Conservation (phyloP, 2,113 vertebrate genomes). For the Puffinus mauretanicus region DNA sequence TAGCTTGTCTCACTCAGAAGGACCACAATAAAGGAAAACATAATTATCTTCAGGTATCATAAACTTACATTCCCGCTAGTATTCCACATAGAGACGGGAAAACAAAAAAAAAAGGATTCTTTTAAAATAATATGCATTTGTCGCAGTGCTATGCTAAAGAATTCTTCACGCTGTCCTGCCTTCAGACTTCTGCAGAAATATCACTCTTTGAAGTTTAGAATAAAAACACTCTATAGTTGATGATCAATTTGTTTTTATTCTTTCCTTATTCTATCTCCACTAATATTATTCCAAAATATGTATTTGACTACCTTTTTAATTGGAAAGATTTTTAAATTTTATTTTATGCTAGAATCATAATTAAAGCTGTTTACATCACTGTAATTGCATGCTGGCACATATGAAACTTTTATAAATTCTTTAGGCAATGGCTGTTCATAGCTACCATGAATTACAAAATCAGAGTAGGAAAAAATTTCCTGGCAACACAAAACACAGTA, state of each 20-base stretch:
- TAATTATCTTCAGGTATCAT: neutral
- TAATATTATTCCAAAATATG: neutral
- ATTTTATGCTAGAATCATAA: neutral
- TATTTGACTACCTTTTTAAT: neutral
- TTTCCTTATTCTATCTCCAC: neutral
- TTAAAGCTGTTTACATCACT: neutral
- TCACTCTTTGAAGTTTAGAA: neutral
- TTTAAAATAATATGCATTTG: slow-evolving; percentile 33
- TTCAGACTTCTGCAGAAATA: neutral
- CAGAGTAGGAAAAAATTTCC: neutral
- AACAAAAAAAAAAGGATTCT: neutral
- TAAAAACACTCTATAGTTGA: neutral
- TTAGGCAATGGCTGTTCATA: neutral
- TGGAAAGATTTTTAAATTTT: neutral
- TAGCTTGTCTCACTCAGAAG: neutral
- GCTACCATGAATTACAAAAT: neutral
- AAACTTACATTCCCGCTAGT: neutral
- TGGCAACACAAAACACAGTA: neutral
- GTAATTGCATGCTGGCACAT: neutral
- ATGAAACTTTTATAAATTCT: neutral
- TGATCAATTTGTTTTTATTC: neutral
- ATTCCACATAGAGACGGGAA: neutral
- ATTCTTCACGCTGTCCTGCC: neutral
- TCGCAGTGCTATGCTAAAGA: neutral
- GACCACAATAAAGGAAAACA: neutral